Evolutionary conservation across 2,888 invertebrate species (phyloP), one percentile per base, ranked within the genome.

Genomic region (Ditylenchus weischeri): DNA sequence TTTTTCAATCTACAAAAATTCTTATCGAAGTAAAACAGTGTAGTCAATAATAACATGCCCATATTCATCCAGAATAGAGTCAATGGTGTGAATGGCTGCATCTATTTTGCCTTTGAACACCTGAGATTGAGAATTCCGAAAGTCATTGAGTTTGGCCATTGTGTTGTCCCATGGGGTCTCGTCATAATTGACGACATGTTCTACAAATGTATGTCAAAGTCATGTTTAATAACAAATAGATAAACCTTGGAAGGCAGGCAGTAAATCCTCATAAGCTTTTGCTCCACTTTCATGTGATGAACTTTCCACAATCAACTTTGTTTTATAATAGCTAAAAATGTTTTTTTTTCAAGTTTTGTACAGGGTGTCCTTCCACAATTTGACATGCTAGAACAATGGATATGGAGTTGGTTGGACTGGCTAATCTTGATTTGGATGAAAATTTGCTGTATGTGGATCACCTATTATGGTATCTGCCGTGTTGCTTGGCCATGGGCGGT

Each of bases 1-100:
- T 92, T 89, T 65, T 89, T 87, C 23, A 89, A 83, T n/a, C 88
- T 86, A 83, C 88, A 91, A 57, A 49, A 29, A 29, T 2, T 2
- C 3, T 59, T 8, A 21, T 13, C 59, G 64, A n/a, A n/a, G 21
- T 21, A 43, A 7, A 29, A 47, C 38, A 10, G 21, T n/a, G 29
- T 4, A 5, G 3, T 29, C 29, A 29, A 29, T 5, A 29, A 29
- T 5, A 78, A 57, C 67, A 61, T n/a, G 77, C 78, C 65, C 57
- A 50, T 76, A 77, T 65, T 76, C 61, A 6, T 75, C 72, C 15
- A 86, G 71, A 59, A 83, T 81, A 43, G 83, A 77, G 57, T 84
- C 84, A 23, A 86, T 73, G 1, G 84, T 76, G 7, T 71, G 57
- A 11, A 85, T 76, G n/a, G 86, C 82, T 35, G 80, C 75, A 51